Base-by-base conservation (phyloP, 2,113 vertebrate species). In the Scolopax mira region DNA sequence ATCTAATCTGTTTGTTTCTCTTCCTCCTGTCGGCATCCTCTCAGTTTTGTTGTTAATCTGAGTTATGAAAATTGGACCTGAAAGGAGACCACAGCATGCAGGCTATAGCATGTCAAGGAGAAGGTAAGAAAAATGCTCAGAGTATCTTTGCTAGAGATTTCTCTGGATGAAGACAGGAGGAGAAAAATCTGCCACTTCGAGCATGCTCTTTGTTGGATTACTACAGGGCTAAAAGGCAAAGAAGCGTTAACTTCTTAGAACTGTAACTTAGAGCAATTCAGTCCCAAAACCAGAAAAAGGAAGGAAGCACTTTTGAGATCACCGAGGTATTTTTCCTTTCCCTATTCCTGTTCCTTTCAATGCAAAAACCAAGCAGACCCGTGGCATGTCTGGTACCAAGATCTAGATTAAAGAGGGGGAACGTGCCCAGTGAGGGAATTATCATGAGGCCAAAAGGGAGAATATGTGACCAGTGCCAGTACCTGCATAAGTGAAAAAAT, bases 21-120 rank as follows among this genome's bases (percentile, higher is more conserved):
- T 90, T 97, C 79, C 57, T 93, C 60, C 92, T 86, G 72, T 92
- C 7, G 25, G 44, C 79, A 71, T 89, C 77, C 49, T 88, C 77
- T 92, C 61, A 91, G 69, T 86, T 91, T 95, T 83, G 77, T 93
- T 93, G 88, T 87, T 90, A 84, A 73, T 85, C 22, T 48, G 77
- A 95, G 41, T 91, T 95, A 81, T n/a, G 85, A 88, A 96, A 93
- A 97, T 83, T 62, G 71, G 75, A 66, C 74, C 62, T 77, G 75
- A 94, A 88, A 91, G 85, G 55, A 96, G 48, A 52, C 79, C 57
- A 46, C 57, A 83, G 83, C 65, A 19, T 89, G 85, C 66, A 62
- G 58, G 64, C 52, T 80, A 35, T 42, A 82, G 52, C 42, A 42
- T 71, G 39, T 90, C 46, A 78, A 74, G 74, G 44, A 28, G 57